Evolutionary conservation across 2,888 invertebrate species (phyloP), one percentile per base, ranked within the genome.

Genomic region (Ectropis crepuscularia): DNA sequence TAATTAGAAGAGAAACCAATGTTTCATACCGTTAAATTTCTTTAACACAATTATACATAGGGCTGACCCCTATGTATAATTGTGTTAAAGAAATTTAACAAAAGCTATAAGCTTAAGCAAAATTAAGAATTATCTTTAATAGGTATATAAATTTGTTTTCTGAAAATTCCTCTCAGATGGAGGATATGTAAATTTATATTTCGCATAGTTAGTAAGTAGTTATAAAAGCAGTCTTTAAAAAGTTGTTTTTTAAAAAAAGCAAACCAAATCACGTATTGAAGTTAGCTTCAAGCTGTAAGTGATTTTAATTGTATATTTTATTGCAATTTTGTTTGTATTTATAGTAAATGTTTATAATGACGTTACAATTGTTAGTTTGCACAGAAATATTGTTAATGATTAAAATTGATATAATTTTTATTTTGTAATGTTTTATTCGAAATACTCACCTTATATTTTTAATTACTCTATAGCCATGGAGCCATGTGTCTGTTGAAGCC

Each of bases 311-410:
- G 64, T 83, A 76, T 80, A 78, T 81, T 85, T 68, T 87, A 86
- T 85, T 80, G 79, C 82, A 86, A 89, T 88, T 88, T 87, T 92
- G 89, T 90, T 92, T 87, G 82, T 87, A 86, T 87, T 83, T 76
- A 89, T 88, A 92, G 86, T 28, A 28, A 28, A 28, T 28, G 16
- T 92, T 89, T 92, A 92, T 90, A 80, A 86, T 81, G 82, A 85
- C 76, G 91, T 92, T 79, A 78, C 81, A 83, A 82, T 89, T 88
- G 88, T 89, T 89, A 85, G 84, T 85, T 85, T 85, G 86, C 88
- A 89, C 85, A 82, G 75, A 83, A 82, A 85, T 84, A 82, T 88
- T 89, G 89, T 90, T 90, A 89, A 85, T 84, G 75, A 89, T 86
- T 87, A 86, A 86, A 82, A 83, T 79, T 82, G 78, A 87, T 76